phyloP scores from a whole-genome alignment of 2,113 vertebrate genomes.

The Uropsilus gracilis region DNA sequence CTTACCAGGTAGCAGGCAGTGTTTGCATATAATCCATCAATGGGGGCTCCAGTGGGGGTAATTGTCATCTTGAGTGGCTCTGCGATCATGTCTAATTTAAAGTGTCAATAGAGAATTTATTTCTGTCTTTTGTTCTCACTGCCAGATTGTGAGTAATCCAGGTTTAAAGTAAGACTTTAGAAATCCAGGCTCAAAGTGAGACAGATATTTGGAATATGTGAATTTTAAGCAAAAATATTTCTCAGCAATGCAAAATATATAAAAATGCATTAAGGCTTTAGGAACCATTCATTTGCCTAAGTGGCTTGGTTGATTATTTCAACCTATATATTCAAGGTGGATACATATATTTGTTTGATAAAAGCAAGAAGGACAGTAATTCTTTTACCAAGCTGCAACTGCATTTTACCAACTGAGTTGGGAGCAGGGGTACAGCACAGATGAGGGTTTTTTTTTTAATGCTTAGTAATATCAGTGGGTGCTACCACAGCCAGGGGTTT shows the following conservation, averaged over 20 bases:
- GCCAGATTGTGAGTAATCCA: constrained; percentile 77
- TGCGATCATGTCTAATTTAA: constrained; percentile 84
- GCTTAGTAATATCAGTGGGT: neutral
- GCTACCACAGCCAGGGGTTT: neutral
- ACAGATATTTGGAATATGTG: constrained; percentile 77
- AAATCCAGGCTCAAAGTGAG: constrained; percentile 77
- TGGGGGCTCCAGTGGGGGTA: constrained; percentile 70
- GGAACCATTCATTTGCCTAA: constrained; percentile 51
- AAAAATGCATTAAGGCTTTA: constrained; percentile 82
- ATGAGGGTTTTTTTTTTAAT: neutral
- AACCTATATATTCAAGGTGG: constrained; percentile 40
- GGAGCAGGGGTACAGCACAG: neutral
- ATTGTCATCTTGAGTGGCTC: constrained; percentile 78
- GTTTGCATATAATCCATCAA: constrained; percentile 78
- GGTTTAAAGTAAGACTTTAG: constrained; percentile 56
- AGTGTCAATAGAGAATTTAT: constrained; percentile 84
- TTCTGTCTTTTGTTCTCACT: constrained; percentile 76
- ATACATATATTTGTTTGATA: neutral
- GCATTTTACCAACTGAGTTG: neutral
- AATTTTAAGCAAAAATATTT: constrained; percentile 78
- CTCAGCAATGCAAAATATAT: constrained; percentile 60
- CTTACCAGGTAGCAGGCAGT: constrained; percentile 80
- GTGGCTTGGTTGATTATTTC: constrained; percentile 69
- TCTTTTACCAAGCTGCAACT: neutral
- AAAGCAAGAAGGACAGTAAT: neutral